Conservation (phyloP, 1,140 invertebrate genomes). For the Ctenoplectra terminalis region DNA sequence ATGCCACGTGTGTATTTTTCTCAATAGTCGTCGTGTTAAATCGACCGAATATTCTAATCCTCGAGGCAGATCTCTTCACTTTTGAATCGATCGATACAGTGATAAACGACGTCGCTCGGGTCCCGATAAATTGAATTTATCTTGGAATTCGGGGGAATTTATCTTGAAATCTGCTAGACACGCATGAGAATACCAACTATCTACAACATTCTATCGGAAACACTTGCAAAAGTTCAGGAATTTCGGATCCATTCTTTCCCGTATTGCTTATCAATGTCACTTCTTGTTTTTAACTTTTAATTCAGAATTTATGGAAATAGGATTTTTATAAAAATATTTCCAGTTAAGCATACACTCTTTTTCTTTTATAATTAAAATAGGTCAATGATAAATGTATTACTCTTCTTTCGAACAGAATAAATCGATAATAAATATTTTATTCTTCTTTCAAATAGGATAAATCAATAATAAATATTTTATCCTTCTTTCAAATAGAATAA, state of each 20-base stretch:
- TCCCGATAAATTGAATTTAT: slow-evolving; percentile 35
- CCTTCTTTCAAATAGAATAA: no score
- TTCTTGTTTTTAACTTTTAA: no score
- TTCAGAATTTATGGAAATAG: no score
- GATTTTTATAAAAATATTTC: no score
- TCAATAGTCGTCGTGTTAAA: neutral
- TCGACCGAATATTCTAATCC: slow-evolving; percentile 37
- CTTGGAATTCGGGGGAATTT: slow-evolving; percentile 25
- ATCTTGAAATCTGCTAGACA: slow-evolving; percentile 8
- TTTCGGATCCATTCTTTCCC: neutral
- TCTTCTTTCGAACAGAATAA: no score
- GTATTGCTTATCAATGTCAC: neutral
- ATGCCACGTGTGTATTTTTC: no score
- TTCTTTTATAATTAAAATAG: no score
- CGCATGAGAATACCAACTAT: slow-evolving; percentile 28
- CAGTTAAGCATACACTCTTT: no score
- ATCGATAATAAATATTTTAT: no score
- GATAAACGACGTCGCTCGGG: slow-evolving; percentile 17
- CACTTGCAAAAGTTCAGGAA: neutral
- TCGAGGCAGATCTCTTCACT: neutral
- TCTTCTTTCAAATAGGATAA: no score
- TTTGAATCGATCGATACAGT: slow-evolving; percentile 24
- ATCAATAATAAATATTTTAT: no score
- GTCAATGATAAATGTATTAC: no score
- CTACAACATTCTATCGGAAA: neutral